These are phyloP conservation scores for Leontocebus nigricollis DNA, from an alignment of 2,797 vertebrate genomes.

Conservation along the genomic window DNA sequence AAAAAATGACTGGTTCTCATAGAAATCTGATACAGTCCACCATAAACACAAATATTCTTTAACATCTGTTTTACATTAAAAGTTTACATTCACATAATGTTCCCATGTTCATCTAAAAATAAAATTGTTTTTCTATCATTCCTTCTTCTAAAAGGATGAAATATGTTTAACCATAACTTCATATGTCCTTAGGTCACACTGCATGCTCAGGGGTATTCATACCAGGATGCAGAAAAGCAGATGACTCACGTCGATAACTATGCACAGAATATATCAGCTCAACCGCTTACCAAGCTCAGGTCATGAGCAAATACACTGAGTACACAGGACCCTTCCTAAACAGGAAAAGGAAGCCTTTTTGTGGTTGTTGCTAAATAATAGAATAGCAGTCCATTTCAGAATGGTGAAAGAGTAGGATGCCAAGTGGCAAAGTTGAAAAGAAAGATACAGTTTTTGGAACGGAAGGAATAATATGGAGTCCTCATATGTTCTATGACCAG, in stretches of 20 bases:
- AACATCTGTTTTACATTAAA: constrained; percentile 48
- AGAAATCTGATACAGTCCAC: not conserved
- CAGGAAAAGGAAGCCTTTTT: constrained; percentile 16
- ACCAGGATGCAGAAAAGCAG: not conserved
- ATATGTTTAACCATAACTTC: constrained; percentile 44
- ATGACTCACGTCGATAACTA: not conserved
- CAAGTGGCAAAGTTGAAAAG: not conserved
- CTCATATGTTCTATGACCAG: not conserved
- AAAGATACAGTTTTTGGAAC: not conserved
- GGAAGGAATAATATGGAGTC: not conserved
- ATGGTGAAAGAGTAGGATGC: constrained; percentile 3
- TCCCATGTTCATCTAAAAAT: constrained; percentile 33
- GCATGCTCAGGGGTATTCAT: not conserved
- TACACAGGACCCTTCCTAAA: not conserved
- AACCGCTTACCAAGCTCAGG: not conserved
- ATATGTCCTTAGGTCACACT: not conserved
- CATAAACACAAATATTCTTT: not conserved
- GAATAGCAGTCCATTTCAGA: not conserved
- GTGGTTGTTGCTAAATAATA: not conserved
- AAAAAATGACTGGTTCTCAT: not conserved
- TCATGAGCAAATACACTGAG: not conserved
- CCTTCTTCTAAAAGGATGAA: not conserved
- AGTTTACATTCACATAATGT: constrained; percentile 3
- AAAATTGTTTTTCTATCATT: not conserved
- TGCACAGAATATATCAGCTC: not conserved